Base-by-base conservation (phyloP, 2,888 invertebrate genomes). In the Cheilosia scutellata region DNA sequence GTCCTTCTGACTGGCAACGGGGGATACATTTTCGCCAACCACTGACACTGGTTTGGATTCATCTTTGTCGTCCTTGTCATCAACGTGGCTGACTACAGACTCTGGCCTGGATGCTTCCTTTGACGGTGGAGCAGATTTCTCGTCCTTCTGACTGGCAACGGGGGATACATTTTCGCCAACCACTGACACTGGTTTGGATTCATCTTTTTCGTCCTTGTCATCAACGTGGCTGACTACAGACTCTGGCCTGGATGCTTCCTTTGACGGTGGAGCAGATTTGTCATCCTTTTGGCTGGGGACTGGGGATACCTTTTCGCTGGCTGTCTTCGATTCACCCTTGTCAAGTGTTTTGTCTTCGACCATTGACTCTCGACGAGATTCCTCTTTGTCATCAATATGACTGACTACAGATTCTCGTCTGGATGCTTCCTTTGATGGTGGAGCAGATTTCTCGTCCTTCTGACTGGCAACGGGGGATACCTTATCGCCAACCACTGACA, bases 181-280 rank as follows among this genome's bases (percentile, higher is more conserved):
- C 5, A 42, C 29, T 9, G 31, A 13, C 63, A 76, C 29, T 4
- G 20, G 11, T 13, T 6, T 31, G 4, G 20, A 7, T 20, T 49
- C 49, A 25, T 11, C 49, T 87, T 0, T 11, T 66, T 58, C 88
- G 25, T 57, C 60, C 37, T 84, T 87, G 4, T 84, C 88, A 9
- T 79, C 88, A 6, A 60, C 84, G 20, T 70, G 83, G 13, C 63
- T 88, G 0, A 65, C 75, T 9, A 68, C 87, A 0, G 92, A 90
- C 7, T 89, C 88, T 1, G 91, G 92, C 47, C 92, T 91, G 0
- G 93, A 91, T 13, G 78, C 66, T n/a, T 88, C 87, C 40, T 88
- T 87, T 0, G 84, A 65, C 0, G 72, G 57, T 5, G 47, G 47
- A 11, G 49, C 72, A 6, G 82, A 57, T 49, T 76, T 87, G 7